Conservation (phyloP, 1,140 invertebrate genomes). For the Lordiphosa mommai region DNA sequence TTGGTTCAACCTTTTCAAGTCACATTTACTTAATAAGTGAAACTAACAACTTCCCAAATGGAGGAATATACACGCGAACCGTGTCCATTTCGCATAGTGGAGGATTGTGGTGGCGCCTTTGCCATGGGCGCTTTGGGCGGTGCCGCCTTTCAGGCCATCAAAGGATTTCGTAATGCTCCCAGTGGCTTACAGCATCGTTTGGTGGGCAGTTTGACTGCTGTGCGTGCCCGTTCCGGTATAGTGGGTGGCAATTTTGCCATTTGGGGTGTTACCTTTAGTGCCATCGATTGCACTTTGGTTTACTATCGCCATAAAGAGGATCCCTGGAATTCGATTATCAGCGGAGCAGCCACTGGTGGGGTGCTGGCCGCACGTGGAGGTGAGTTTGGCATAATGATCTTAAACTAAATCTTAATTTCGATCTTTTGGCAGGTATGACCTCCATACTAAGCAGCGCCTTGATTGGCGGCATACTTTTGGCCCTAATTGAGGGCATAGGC, state of each 20-base stretch:
- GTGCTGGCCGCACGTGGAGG: conserved; percentile 51
- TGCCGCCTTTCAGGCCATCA: conserved; percentile 49
- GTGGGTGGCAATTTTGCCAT: conserved; percentile 55
- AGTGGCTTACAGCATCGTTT: conserved; percentile 38
- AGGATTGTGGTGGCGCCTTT: conserved; percentile 61
- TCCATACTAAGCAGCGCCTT: conserved; percentile 56
- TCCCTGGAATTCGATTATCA: conserved; percentile 60
- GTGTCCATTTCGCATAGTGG: conserved; percentile 58
- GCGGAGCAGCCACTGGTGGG: conserved; percentile 52
- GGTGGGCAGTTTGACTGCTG: conserved; percentile 23
- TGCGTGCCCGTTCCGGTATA: conserved; percentile 27
- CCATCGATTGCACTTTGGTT: conserved; percentile 52
- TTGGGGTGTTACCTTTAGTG: conserved; percentile 56
- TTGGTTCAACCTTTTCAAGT: too few relatives aligned
- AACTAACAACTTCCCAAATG: conserved; percentile 21
- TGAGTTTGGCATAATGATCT: too few relatives aligned
- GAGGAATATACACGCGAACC: conserved; percentile 56
- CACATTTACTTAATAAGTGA: neutral
- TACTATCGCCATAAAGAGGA: conserved; percentile 49
- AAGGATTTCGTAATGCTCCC: conserved; percentile 56
- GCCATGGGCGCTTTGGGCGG: conserved; percentile 56
- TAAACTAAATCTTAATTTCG: neutral
- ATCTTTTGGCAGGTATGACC: conserved; percentile 18
- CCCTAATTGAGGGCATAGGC: conserved; percentile 48
- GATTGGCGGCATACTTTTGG: conserved; percentile 46